phyloP scores from a whole-genome alignment of 2,113 vertebrate species.

The Cottus gobio region DNA sequence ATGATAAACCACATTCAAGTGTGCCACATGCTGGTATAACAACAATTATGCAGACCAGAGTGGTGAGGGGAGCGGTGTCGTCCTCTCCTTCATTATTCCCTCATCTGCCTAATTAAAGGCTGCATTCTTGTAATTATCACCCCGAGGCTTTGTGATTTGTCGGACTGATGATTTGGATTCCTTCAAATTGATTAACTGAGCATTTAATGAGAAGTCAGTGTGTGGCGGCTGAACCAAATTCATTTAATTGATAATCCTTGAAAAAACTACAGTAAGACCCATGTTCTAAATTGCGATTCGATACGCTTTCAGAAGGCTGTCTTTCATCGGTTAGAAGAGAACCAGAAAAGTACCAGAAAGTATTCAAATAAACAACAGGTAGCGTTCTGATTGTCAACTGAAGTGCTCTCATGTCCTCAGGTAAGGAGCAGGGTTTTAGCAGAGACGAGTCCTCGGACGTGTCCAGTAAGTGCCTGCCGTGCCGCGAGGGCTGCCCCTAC shows the following conservation, averaged over 20 bases:
- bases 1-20: not conserved
- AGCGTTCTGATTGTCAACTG: not conserved
- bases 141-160: slow-evolving; percentile 54
- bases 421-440: slow-evolving; percentile 74
- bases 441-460: slow-evolving; percentile 82
- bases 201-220: slow-evolving; percentile 47
- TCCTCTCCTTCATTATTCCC: slow-evolving; percentile 42
- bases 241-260: slow-evolving; percentile 38
- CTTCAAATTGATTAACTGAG: slow-evolving; percentile 56
- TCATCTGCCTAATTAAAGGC: slow-evolving; percentile 62
- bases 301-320: not conserved
- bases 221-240: slow-evolving; percentile 46
- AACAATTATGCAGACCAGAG: slow-evolving; percentile 13
- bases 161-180: slow-evolving; percentile 46
- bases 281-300: not conserved
- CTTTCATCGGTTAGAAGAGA: not conserved
- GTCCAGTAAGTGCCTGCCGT: slow-evolving; percentile 90
- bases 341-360: not conserved
- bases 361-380: not conserved
- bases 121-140: slow-evolving; percentile 57
- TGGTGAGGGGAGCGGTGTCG: slow-evolving; percentile 37
- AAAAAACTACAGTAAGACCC: slow-evolving; percentile 37
- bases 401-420: slow-evolving; percentile 73
- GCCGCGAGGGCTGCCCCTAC: slow-evolving; percentile 90
- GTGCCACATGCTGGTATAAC: slow-evolving; percentile 15